Percentiles rank a stretch among this genome's conserved stretches.
phyloP scores from a whole-genome alignment of 2,797 vertebrate species.

The Lacerta viridis region DNA sequence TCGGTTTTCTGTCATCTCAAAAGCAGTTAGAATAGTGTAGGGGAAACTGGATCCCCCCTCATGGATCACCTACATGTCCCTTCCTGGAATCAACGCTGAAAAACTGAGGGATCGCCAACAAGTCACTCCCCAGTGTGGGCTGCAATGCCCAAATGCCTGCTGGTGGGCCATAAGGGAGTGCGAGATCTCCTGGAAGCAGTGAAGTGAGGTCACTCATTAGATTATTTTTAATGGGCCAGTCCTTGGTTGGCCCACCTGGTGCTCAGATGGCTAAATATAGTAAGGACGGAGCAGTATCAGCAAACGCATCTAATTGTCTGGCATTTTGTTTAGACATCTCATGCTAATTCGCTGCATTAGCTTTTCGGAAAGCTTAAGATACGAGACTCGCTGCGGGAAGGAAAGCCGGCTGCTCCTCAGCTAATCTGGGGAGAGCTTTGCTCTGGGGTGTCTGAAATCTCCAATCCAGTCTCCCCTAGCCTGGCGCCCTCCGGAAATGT shows the following conservation, averaged over 20 bases:
- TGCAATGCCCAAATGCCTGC: background rate
- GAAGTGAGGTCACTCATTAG: slow-evolving; percentile 12
- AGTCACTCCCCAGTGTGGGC: background rate
- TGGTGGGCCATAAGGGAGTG: background rate
- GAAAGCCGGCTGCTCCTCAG: background rate
- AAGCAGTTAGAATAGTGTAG: background rate
- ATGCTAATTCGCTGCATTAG: background rate
- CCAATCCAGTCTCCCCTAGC: background rate
- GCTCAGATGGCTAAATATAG: slow-evolving; percentile 56
- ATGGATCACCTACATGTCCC: background rate
- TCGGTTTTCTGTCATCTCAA: too few species aligned
- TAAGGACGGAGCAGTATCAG: slow-evolving; percentile 42
- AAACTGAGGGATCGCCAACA: background rate
- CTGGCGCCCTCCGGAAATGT: background rate
- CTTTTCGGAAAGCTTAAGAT: slow-evolving; percentile 28
- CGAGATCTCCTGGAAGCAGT: rapidly evolving
- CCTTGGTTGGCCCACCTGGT: slow-evolving; percentile 43
- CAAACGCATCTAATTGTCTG: slow-evolving; percentile 18
- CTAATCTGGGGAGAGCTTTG: slow-evolving; percentile 6
- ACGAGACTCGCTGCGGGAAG: background rate
- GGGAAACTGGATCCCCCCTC: background rate
- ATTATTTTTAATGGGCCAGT: slow-evolving; percentile 37
- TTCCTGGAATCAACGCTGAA: background rate
- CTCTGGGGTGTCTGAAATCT: slow-evolving; percentile 49
- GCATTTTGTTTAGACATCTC: slow-evolving; percentile 24